A percentile compares a stretch with the other conserved stretches of the same genome.
These are phyloP conservation scores for Carduelis carduelis DNA, from an alignment of 2,797 vertebrate genomes.

Conservation along the genomic window DNA sequence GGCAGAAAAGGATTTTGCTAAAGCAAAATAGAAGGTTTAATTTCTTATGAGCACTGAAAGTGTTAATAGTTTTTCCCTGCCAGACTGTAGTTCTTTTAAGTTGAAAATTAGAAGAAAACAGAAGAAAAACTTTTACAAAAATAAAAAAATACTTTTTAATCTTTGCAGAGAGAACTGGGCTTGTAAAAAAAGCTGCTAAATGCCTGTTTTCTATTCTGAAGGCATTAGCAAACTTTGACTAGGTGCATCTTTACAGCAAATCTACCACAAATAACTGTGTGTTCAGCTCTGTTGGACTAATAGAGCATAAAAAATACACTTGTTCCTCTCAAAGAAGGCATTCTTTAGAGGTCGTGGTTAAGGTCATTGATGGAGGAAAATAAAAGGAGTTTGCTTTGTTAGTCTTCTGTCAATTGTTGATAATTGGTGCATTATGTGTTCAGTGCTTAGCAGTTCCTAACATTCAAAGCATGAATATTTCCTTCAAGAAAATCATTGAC, in stretches of 20 bases:
- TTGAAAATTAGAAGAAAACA: neutral
- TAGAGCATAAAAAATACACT: slow-evolving; percentile 60
- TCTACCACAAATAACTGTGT: slow-evolving; percentile 56
- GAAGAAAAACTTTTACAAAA: neutral
- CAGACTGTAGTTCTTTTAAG: neutral
- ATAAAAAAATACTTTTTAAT: neutral
- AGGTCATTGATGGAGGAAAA: slow-evolving; percentile 25
- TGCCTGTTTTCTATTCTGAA: neutral
- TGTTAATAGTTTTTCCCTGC: accelerated
- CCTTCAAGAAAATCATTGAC: neutral
- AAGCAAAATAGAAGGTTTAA: neutral
- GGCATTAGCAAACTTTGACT: slow-evolving; percentile 30
- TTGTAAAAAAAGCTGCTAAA: neutral
- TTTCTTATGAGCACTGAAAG: neutral
- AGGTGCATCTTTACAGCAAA: slow-evolving; percentile 48
- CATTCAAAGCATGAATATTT: neutral
- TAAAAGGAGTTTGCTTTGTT: slow-evolving; percentile 40
- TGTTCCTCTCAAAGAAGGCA: slow-evolving; percentile 56
- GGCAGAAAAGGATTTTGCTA: neutral
- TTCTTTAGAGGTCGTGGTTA: slow-evolving; percentile 52
- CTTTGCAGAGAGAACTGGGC: neutral
- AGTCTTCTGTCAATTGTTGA: slow-evolving; percentile 8
- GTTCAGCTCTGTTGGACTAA: slow-evolving; percentile 47
- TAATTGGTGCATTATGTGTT: slow-evolving; percentile 27
- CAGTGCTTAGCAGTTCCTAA: neutral